Percentiles rank a stretch among this genome's conserved stretches.
Conservation (phyloP, 1,140 invertebrate species). For the Saccostrea echinata region DNA sequence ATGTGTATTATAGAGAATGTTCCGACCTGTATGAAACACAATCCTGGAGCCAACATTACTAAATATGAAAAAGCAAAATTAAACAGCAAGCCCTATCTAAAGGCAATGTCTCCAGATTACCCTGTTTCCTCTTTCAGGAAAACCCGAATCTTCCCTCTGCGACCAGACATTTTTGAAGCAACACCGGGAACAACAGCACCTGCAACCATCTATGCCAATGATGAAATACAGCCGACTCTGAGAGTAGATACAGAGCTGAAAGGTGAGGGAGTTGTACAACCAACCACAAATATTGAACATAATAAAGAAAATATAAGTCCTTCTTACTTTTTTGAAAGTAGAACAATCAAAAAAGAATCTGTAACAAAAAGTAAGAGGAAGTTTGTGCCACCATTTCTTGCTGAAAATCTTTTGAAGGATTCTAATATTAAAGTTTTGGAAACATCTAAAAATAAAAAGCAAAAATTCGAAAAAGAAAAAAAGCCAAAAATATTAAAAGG, state of each 20-base stretch:
- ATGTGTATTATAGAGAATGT: no score
- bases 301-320: neutral
- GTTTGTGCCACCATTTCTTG: constrained; percentile 45
- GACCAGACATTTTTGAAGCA: no score
- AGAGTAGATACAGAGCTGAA: neutral
- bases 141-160: no score
- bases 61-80: neutral
- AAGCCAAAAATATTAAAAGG: neutral
- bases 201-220: neutral
- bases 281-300: neutral
- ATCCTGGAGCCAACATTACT: neutral
- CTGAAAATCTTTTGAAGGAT: constrained; percentile 41
- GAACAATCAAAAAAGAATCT: no score
- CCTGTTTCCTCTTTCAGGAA: neutral
- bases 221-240: neutral
- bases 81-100: no score
- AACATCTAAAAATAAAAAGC: neutral
- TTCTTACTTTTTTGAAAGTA: no score
- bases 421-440: no score
- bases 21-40: no score
- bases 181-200: no score
- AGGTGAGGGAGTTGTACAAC: neutral
- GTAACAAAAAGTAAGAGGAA: constrained; percentile 45
- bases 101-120: neutral
- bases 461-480: no score